Evolutionary conservation across 1,140 invertebrate species (phyloP).

Genomic region (Drosophila orena): DNA sequence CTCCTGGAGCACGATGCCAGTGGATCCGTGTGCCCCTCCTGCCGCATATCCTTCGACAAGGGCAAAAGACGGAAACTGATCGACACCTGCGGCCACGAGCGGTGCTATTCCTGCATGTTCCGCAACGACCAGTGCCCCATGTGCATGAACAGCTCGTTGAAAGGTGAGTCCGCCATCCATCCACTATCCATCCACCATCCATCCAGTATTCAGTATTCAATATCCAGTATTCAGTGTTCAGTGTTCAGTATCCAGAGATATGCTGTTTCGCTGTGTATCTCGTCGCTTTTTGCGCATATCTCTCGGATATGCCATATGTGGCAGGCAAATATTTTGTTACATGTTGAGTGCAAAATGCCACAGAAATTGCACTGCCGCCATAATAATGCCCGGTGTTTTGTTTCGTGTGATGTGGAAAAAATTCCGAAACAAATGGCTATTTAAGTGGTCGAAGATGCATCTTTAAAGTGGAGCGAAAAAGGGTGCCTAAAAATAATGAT

Average conservation of each 20-base stretch:
- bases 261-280: slow-evolving; percentile 15
- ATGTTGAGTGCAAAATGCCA: slow-evolving; percentile 40
- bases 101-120: slow-evolving; percentile 97
- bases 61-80: slow-evolving; percentile 97
- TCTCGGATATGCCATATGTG: slow-evolving; percentile 60
- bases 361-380: slow-evolving; percentile 21
- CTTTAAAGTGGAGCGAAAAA: slow-evolving; percentile 4
- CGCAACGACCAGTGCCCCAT: slow-evolving; percentile 95
- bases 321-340: slow-evolving; percentile 65
- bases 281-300: slow-evolving; percentile 36
- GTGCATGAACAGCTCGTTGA: slow-evolving; percentile 87
- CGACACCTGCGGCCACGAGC: slow-evolving; percentile 96
- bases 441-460: neutral
- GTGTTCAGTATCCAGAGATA: slow-evolving; percentile 1
- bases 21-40: slow-evolving; percentile 90
- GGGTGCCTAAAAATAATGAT: neutral
- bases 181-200: no score
- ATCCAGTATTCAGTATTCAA: neutral
- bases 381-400: slow-evolving; percentile 26
- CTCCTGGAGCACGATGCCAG: slow-evolving; percentile 85
- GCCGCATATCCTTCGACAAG: slow-evolving; percentile 97
- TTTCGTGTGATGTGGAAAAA: neutral
- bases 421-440: slow-evolving; percentile 20
- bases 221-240: neutral
- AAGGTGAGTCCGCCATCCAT: slow-evolving; percentile 63